phyloP scores from a whole-genome alignment of 2,888 invertebrate genomes.

The Ypsolopha sequella region DNA sequence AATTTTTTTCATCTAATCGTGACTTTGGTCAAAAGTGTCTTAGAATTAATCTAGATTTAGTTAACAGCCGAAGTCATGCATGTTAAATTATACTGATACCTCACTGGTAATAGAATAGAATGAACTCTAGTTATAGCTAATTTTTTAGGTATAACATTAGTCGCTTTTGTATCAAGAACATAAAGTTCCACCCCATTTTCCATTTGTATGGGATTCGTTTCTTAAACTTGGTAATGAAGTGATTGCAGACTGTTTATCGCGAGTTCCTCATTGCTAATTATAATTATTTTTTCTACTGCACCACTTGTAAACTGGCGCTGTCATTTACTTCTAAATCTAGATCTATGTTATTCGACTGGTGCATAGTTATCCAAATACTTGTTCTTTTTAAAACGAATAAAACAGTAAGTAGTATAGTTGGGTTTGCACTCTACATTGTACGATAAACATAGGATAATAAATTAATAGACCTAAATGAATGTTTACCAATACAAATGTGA shows the following conservation, averaged over 20 bases:
- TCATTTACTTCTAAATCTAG: neutral
- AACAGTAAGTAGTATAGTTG: neutral
- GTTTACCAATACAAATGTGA: too few relatives aligned
- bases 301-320: neutral
- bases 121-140: constrained; percentile 56
- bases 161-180: neutral
- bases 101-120: constrained; percentile 52
- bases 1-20: too few relatives aligned
- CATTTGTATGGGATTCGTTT: neutral
- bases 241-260: neutral
- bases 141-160: constrained; percentile 14
- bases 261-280: neutral
- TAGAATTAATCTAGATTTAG: neutral
- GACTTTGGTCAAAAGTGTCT: too few relatives aligned
- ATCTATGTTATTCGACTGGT: neutral
- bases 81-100: constrained; percentile 21
- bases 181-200: neutral
- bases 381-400: neutral
- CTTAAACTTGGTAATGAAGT: neutral
- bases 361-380: neutral
- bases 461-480: too few relatives aligned
- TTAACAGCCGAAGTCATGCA: neutral
- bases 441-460: constrained; percentile 30
- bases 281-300: neutral
- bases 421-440: constrained; percentile 34